Evolutionary conservation across 2,888 invertebrate species (phyloP), one percentile per base, ranked within the genome.

Genomic region (Bellardia pandia): DNA sequence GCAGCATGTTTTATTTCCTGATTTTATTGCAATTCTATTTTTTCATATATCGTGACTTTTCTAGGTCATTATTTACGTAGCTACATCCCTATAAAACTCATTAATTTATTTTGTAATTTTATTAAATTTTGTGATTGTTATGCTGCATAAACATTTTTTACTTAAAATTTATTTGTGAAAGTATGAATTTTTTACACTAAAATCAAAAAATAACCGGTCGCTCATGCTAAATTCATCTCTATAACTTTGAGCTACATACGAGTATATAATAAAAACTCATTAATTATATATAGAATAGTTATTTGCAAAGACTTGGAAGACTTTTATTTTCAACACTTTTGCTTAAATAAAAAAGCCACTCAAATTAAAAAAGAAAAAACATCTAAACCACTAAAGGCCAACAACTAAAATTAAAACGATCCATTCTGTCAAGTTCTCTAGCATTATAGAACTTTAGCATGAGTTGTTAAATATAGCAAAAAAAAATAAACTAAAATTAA

Each of bases 371-470:
- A 69, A 1, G 51, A 58, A 48, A 69, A 9, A 23, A 23, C 51
- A 13, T 42, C 37, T 37, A 72, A 81, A 75, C 75, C 51, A 62
- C 51, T 53, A 76, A 82, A 82, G 82, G 82, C 76, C 82, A 82
- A 76, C 76, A 76, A 82, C 75, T 82, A 51, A 81, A 81, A 81
- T 66, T 66, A 68, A 76, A 76, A 82, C 69, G 68, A 76, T 82
- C 75, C 75, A 13, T 74, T 75, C 66, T 80, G 56, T 66, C 3
- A 23, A 58, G 66, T 23, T 48, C 13, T 42, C 16, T 48, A 48
- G 11, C 58, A 74, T 81, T 81, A 68, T 68, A 81, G 81, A 81
- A 81, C 81, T 75, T 81, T 76, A 76, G 68, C 75, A 82, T 76
- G 76, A 53, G 60, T 37, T 69, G 48, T 58, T 33, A 53, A 74